A percentile compares a stretch with the other conserved stretches of the same genome.
These are phyloP conservation scores for Hyposoter dolosus DNA, from an alignment of 2,888 invertebrate species.

Conservation along the genomic window DNA sequence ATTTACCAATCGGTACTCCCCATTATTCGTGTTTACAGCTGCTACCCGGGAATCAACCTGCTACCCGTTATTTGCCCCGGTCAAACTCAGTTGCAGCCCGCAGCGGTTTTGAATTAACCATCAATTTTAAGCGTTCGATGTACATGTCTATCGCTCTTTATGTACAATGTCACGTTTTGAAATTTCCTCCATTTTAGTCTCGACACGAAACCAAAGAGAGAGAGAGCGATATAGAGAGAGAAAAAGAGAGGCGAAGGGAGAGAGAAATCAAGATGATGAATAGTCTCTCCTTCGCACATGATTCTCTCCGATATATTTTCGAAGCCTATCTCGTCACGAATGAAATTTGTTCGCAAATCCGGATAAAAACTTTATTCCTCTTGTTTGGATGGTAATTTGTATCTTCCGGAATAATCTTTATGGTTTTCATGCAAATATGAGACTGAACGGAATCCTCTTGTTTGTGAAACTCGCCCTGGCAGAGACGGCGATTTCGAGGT, in stretches of 20 bases:
- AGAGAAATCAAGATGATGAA: not conserved
- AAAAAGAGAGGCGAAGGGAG: not conserved
- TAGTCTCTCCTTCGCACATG: not conserved
- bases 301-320: slow-evolving; percentile 11
- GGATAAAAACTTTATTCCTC: not conserved
- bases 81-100: slow-evolving; percentile 78
- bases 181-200: slow-evolving; percentile 17
- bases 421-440: not conserved
- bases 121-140: slow-evolving; percentile 78
- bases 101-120: slow-evolving; percentile 81
- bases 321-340: not conserved
- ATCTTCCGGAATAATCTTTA: not conserved
- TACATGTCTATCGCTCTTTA: slow-evolving; percentile 68
- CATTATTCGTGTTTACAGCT: slow-evolving; percentile 82
- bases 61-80: slow-evolving; percentile 78
- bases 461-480: not conserved
- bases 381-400: not conserved
- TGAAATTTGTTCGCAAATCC: not conserved
- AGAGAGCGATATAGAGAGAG: not conserved
- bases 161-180: not conserved
- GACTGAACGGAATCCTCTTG: not conserved
- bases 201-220: not conserved
- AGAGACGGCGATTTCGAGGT: not conserved
- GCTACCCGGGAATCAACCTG: slow-evolving; percentile 80
- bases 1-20: slow-evolving; percentile 81